Percentiles rank a stretch among this genome's conserved stretches.
Evolutionary conservation across 1,140 invertebrate genomes (phyloP).

Genomic region (Stegodyphus dumicola): DNA sequence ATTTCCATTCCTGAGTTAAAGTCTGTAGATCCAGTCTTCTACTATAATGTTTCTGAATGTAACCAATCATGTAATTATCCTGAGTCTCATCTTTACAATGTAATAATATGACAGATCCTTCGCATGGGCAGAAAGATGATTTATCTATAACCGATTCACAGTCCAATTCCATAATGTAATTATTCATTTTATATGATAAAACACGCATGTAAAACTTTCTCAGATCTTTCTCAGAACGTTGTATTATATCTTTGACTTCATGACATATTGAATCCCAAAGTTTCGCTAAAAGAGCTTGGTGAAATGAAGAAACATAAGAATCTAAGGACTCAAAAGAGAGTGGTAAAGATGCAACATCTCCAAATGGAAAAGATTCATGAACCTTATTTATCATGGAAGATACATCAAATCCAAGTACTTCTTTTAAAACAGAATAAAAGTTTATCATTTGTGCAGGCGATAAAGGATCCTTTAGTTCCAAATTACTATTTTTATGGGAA

Average conservation of each 20-base stretch:
- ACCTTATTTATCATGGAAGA: too few relatives aligned
- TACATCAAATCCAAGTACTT: too few relatives aligned
- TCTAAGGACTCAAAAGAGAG: slow-evolving; percentile 20
- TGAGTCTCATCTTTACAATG: not conserved
- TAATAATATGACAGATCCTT: slow-evolving; percentile 25
- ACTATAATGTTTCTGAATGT: not conserved
- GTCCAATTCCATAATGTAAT: slow-evolving; percentile 49
- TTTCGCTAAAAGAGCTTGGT: too few relatives aligned
- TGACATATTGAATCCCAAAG: too few relatives aligned
- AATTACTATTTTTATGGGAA: too few relatives aligned
- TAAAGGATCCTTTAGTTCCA: too few relatives aligned
- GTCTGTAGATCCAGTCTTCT: not conserved
- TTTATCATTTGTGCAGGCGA: too few relatives aligned
- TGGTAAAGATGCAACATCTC: not conserved
- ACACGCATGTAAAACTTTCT: slow-evolving; percentile 22
- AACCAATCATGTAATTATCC: not conserved
- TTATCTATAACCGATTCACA: slow-evolving; percentile 66
- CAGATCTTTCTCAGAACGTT: too few relatives aligned
- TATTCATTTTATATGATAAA: not conserved
- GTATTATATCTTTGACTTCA: too few relatives aligned
- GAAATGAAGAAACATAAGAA: slow-evolving; percentile 3
- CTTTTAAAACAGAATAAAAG: too few relatives aligned
- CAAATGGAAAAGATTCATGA: too few relatives aligned
- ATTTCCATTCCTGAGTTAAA: not conserved
- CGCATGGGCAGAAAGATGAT: too few relatives aligned